Evolutionary conservation across 2,888 invertebrate genomes (phyloP).

Genomic region (Sceliomorpha sp.): DNA sequence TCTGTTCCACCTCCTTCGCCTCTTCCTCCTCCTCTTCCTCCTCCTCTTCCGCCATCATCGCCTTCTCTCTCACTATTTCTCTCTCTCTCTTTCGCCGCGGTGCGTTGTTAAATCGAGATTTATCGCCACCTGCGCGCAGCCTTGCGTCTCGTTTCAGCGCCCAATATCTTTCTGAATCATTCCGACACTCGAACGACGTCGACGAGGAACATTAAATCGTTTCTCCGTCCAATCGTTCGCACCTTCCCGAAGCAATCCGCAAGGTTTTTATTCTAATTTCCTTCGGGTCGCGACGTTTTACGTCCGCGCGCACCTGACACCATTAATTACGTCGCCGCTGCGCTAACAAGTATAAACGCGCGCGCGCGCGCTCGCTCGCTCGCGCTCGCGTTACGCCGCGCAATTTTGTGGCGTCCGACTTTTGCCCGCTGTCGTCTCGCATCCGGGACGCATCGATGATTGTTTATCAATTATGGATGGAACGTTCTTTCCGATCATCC

Average conservation of each 20-base stretch:
- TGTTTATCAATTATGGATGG: slow-evolving; percentile 19
- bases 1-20: slow-evolving; percentile 19
- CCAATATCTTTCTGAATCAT: slow-evolving; percentile 55
- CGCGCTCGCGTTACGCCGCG: slow-evolving; percentile 21
- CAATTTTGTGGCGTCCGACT: slow-evolving; percentile 55
- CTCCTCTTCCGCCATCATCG: slow-evolving; percentile 47
- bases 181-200: slow-evolving; percentile 35
- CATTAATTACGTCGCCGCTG: slow-evolving; percentile 56
- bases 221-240: slow-evolving; percentile 50
- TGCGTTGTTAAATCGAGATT: slow-evolving; percentile 66
- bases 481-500: not conserved
- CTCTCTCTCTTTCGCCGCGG: no score
- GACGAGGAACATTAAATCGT: slow-evolving; percentile 50
- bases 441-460: slow-evolving; percentile 51
- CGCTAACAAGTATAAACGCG: slow-evolving; percentile 47
- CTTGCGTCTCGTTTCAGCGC: slow-evolving; percentile 38
- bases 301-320: slow-evolving; percentile 54
- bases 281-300: slow-evolving; percentile 52
- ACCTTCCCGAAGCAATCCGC: slow-evolving; percentile 49
- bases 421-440: slow-evolving; percentile 49
- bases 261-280: slow-evolving; percentile 52
- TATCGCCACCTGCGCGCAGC: slow-evolving; percentile 64
- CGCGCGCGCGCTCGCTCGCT: slow-evolving; percentile 46
- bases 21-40: slow-evolving; percentile 23
- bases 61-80: slow-evolving; percentile 46